Percentiles rank a stretch among this genome's conserved stretches.
These are phyloP conservation scores for Pachypeltis micranthus DNA, from an alignment of 1,140 invertebrate genomes.

Conservation along the genomic window DNA sequence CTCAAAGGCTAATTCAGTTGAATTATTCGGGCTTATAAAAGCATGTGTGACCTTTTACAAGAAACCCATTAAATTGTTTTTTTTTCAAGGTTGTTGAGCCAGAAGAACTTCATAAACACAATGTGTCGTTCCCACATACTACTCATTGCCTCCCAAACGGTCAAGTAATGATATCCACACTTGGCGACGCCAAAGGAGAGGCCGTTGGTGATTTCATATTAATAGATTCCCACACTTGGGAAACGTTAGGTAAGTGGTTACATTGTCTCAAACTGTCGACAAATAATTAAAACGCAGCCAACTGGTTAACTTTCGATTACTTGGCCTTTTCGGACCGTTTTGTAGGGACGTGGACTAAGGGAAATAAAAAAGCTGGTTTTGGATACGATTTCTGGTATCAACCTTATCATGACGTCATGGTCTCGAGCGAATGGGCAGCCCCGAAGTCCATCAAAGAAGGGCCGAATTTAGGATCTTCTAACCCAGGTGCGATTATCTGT, in stretches of 20 bases:
- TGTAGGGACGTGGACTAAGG: constrained; percentile 32
- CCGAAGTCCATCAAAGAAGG: constrained; percentile 73
- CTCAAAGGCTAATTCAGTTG: too few relatives aligned
- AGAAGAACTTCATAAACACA: constrained; percentile 56
- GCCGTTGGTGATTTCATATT: constrained; percentile 78
- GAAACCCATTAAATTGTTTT: too few relatives aligned
- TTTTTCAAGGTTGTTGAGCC: constrained; percentile 62
- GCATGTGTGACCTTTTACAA: too few relatives aligned
- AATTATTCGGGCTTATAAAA: too few relatives aligned
- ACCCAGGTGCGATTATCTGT: background rate
- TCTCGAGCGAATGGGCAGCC: constrained; percentile 83
- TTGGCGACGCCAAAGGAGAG: constrained; percentile 73
- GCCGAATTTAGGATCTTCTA: constrained; percentile 32
- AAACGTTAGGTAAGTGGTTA: constrained; percentile 50
- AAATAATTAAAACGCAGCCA: too few relatives aligned
- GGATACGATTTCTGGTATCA: constrained; percentile 95
- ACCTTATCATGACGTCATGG: constrained; percentile 79
- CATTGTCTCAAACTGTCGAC: too few relatives aligned
- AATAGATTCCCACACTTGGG: constrained; percentile 71
- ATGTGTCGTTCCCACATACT: constrained; percentile 79
- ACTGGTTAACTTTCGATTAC: too few relatives aligned
- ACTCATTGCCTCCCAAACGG: constrained; percentile 83
- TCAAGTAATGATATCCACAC: constrained; percentile 87
- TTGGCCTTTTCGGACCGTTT: too few relatives aligned
- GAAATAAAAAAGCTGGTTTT: constrained; percentile 46